These are phyloP conservation scores for Epinotia demarniana DNA, from an alignment of 2,888 invertebrate species.

Conservation along the genomic window DNA sequence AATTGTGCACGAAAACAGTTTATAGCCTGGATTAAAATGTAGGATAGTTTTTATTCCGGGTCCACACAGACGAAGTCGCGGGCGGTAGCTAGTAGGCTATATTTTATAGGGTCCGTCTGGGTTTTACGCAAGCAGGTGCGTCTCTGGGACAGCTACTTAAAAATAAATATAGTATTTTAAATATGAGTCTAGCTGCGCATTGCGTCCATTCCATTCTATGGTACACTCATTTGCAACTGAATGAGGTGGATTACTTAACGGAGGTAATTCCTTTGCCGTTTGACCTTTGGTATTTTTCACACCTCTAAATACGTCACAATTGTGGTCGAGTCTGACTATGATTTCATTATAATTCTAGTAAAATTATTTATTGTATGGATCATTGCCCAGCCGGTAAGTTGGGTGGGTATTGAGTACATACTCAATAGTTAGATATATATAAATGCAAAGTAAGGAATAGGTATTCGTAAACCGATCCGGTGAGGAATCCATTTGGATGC, in stretches of 20 bases:
- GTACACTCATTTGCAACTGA: background rate
- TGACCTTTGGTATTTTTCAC: conserved; percentile 28
- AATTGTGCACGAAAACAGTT: no score
- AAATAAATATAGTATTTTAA: no score
- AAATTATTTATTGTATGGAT: background rate
- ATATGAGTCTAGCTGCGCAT: background rate
- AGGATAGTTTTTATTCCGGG: no score
- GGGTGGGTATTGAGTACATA: background rate
- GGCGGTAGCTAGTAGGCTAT: no score
- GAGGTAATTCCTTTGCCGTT: conserved; percentile 23
- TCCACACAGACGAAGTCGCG: no score
- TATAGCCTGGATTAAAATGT: no score
- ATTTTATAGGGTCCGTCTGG: no score
- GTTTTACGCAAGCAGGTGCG: no score
- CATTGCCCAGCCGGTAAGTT: background rate
- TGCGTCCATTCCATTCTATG: background rate
- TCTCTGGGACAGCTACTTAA: no score
- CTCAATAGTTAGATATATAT: background rate
- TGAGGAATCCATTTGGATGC: background rate
- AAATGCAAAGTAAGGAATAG: background rate
- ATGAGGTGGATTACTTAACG: background rate
- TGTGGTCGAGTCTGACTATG: conserved; percentile 5
- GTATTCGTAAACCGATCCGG: background rate
- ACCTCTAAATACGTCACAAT: conserved; percentile 21
- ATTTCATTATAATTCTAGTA: background rate